phyloP scores from a whole-genome alignment of 2,113 vertebrate species.

The Camelus dromedarius region DNA sequence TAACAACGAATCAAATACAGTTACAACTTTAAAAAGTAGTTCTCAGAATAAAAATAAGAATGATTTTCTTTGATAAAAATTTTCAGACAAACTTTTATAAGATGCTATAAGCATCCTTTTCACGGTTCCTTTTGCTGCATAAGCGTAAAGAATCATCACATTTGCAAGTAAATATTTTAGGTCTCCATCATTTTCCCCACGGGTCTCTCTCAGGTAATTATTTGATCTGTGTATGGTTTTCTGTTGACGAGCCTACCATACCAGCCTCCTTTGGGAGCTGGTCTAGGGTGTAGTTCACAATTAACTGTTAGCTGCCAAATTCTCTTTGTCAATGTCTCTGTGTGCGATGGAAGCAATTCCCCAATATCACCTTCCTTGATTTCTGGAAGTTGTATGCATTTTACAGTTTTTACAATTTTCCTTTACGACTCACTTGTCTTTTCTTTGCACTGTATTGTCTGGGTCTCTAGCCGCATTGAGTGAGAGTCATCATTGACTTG shows the following conservation, averaged over 20 bases:
- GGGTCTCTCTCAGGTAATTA: not conserved
- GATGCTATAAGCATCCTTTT: accelerated
- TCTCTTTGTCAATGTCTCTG: not conserved
- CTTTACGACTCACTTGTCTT: not conserved
- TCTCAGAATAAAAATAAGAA: not conserved
- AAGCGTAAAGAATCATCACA: not conserved
- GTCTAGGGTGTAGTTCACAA: not conserved
- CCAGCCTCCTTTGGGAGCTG: not conserved
- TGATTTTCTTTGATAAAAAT: not conserved
- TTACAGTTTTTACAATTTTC: not conserved
- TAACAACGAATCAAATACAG: not conserved
- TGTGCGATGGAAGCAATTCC: not conserved
- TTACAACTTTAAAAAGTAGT: not conserved
- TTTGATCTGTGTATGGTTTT: not conserved
- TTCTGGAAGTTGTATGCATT: not conserved
- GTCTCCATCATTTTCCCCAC: not conserved
- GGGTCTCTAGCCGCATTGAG: not conserved
- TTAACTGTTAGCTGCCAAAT: not conserved
- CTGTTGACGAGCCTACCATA: not conserved
- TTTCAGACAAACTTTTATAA: not conserved
- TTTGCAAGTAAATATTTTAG: not conserved
- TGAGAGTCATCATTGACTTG: not conserved
- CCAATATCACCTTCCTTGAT: not conserved
- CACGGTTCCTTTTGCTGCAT: not conserved
- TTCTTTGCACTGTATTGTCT: not conserved